phyloP scores from a whole-genome alignment of 1,140 invertebrate species.

The Atopsyche davidsoni region DNA sequence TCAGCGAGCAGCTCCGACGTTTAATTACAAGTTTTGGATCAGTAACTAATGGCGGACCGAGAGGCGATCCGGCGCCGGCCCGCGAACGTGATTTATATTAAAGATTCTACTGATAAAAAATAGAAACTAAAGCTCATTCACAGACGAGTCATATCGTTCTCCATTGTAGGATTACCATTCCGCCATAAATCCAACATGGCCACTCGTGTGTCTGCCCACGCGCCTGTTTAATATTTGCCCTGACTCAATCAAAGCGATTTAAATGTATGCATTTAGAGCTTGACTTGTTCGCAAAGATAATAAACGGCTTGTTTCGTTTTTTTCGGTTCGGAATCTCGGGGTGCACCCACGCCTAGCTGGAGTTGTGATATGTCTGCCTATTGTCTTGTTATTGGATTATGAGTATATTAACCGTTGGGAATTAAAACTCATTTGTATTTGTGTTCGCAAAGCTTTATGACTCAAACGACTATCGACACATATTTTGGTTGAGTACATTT shows the following conservation, averaged over 20 bases:
- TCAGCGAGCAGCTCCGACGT: conserved; percentile 20
- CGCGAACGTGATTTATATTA: conserved; percentile 28
- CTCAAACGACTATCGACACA: no score
- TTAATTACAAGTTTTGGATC: conserved; percentile 27
- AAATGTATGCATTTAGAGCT: neutral
- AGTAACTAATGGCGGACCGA: conserved; percentile 28
- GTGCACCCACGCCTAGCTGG: no score
- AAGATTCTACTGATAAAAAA: conserved; percentile 1
- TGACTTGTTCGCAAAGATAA: neutral
- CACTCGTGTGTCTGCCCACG: conserved; percentile 10
- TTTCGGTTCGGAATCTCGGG: no score
- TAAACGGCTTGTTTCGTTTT: no score
- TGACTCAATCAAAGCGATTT: conserved; percentile 6
- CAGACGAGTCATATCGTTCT: conserved; percentile 17
- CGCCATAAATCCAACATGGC: conserved; percentile 19
- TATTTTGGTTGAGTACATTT: no score
- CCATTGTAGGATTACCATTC: conserved; percentile 14
- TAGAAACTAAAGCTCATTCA: conserved; percentile 1
- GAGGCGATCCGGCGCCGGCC: conserved; percentile 21
- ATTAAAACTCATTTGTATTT: no score
- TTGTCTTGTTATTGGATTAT: no score
- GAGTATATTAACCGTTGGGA: no score
- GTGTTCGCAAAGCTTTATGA: no score
- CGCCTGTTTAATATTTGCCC: conserved; percentile 12
- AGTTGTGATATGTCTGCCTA: no score